Evolutionary conservation across 2,888 invertebrate species (phyloP), one percentile per base, ranked within the genome.

Genomic region (Heliconius hortense): DNA sequence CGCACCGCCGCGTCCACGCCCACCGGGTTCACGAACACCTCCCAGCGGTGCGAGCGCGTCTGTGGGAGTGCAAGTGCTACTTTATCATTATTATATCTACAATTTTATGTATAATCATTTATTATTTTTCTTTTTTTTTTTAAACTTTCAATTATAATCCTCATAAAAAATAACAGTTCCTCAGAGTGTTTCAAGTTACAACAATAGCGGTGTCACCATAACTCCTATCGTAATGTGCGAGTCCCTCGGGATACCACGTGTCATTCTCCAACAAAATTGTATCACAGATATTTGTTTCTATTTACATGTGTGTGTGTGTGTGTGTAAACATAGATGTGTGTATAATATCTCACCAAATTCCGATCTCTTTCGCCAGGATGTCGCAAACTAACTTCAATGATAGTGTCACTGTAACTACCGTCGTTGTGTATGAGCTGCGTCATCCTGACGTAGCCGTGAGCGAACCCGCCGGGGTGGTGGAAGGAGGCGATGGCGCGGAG

Each of bases 1-100:
- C 96, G 95, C 10, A 98, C 98, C 0, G 97, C 95, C 0, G 98
- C 98, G 92, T 98, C 98, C 74, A 98, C 98, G 0, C 98, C 98
- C 66, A 98, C 97, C 0, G 97, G 97, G 92, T 98, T 98, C 59
- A 98, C 98, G 88, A 96, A 98, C 82, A 98, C 96, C 72, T 97
- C 97, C 98, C 98, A 98, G 82, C 97, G 96, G 90, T 98, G 98
- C 85, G 97, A 95, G 82, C 94, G 94, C 0, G 98, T 98, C 96
- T 97, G 86, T 10, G 2, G 48, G 10, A 15, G 43, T 1, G 35
- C 10, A 35, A 31, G 31, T 31, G 31, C 5, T 0, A 31, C 5
- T 31, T 31, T 31, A 31, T 31, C 0, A 31, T 31, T 31, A 31
- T 31, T 31, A 31, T 31, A 8, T 39, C 10, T 35, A 35, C 1